phyloP scores from a whole-genome alignment of 92 coral and sea anemone genomes.

The Siderastrea radians region DNA sequence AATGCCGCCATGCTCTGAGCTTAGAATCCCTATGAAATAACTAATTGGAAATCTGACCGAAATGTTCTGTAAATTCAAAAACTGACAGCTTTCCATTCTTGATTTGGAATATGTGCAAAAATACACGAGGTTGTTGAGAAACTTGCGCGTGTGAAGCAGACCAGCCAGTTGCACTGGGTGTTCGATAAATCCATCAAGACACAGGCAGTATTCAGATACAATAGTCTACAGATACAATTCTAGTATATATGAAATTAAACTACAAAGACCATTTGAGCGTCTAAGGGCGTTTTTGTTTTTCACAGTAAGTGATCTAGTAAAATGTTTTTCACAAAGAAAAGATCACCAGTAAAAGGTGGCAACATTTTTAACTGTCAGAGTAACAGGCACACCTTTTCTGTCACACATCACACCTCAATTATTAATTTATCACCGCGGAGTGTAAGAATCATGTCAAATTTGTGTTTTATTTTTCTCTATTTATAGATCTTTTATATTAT shows the following conservation, averaged over 20 bases:
- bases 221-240: too few relatives aligned
- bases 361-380: constrained; percentile 4
- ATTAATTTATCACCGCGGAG: constrained; percentile 20
- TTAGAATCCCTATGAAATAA: not conserved
- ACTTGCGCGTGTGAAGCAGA: not conserved
- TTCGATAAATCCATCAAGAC: too few relatives aligned
- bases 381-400: constrained; percentile 3
- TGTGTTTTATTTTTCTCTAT: not conserved
- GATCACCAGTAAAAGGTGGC: constrained; percentile 23
- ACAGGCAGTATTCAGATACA: too few relatives aligned
- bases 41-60: not conserved
- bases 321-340: not conserved
- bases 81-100: not conserved
- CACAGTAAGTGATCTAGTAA: constrained; percentile 1
- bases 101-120: not conserved
- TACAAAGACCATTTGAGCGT: not conserved
- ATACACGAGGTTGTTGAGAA: not conserved
- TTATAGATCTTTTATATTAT: not conserved
- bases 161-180: too few relatives aligned
- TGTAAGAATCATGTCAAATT: not conserved
- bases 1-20: too few relatives aligned
- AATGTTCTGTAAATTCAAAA: not conserved
- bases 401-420: not conserved
- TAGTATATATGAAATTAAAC: too few relatives aligned
- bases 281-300: not conserved